A percentile compares a stretch with the other conserved stretches of the same genome.
These are phyloP conservation scores for Oreochromis mossambicus DNA, from an alignment of 2,797 vertebrate genomes.

Conservation along the genomic window DNA sequence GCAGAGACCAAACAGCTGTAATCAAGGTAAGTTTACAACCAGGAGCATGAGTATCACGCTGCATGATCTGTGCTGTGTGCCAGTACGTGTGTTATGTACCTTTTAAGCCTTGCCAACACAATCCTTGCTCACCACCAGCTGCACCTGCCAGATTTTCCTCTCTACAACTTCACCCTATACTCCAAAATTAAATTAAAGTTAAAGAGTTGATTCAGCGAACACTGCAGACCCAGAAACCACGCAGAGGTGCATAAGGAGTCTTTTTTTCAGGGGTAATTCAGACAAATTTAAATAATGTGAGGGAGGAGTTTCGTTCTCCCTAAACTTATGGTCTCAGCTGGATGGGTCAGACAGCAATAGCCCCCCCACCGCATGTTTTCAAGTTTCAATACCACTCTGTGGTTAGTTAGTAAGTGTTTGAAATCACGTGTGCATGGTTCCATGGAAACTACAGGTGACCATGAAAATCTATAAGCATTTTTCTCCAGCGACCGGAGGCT, in stretches of 20 bases:
- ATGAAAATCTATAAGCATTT: neutral
- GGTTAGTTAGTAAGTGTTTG: neutral
- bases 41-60: neutral
- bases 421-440: neutral
- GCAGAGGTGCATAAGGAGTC: neutral
- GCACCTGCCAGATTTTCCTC: neutral
- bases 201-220: neutral
- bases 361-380: neutral
- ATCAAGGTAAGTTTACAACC: neutral
- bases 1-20: neutral
- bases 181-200: neutral
- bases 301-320: neutral
- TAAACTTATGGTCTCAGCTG: neutral
- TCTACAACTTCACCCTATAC: neutral
- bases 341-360: rapidly evolving
- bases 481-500: neutral
- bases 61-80: neutral
- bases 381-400: neutral
- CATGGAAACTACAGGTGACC: neutral
- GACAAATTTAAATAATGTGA: neutral
- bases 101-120: neutral
- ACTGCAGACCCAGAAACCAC: neutral
- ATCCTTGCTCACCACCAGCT: neutral
- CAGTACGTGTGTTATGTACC: neutral
- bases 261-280: neutral